Evolutionary conservation across 1,140 invertebrate genomes (phyloP).

Genomic region (Brachionus rotundiformis): DNA sequence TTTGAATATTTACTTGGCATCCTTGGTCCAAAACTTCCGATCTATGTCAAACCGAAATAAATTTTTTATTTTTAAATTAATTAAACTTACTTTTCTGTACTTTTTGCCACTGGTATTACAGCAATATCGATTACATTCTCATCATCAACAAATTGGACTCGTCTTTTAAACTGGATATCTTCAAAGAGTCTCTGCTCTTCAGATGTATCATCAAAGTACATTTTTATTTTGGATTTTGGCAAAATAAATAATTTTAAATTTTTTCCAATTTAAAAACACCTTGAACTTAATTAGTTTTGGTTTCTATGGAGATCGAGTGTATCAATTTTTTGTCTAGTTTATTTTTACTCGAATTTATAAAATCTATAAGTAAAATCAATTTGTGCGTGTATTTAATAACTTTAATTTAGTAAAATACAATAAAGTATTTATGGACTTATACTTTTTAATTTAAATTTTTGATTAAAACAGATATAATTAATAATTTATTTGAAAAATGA

Average conservation of each 20-base stretch:
- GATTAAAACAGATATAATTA: too few species aligned
- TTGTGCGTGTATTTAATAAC: too few species aligned
- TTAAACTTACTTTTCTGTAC: not conserved
- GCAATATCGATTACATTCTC: conserved; percentile 1
- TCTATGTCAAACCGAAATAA: too few species aligned
- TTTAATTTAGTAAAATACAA: too few species aligned
- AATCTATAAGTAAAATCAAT: too few species aligned
- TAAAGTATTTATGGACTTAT: too few species aligned
- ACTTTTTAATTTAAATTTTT: too few species aligned
- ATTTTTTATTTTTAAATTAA: too few species aligned
- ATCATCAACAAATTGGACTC: conserved; percentile 41
- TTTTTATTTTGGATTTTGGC: not conserved
- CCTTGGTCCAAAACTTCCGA: not conserved
- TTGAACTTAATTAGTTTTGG: not conserved
- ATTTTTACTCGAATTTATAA: too few species aligned
- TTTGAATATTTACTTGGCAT: conserved; percentile 49
- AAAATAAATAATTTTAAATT: conserved; percentile 5
- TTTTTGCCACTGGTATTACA: not conserved
- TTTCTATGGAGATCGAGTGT: conserved; percentile 8
- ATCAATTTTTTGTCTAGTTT: not conserved
- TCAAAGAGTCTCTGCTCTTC: conserved; percentile 37
- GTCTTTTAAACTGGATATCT: conserved; percentile 49
- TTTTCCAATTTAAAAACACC: not conserved
- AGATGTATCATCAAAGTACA: conserved; percentile 44
- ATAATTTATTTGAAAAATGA: too few species aligned